Percentiles rank a stretch among this genome's conserved stretches.
Conservation (phyloP, 2,113 vertebrate species). For the Epinephelus lanceolatus region DNA sequence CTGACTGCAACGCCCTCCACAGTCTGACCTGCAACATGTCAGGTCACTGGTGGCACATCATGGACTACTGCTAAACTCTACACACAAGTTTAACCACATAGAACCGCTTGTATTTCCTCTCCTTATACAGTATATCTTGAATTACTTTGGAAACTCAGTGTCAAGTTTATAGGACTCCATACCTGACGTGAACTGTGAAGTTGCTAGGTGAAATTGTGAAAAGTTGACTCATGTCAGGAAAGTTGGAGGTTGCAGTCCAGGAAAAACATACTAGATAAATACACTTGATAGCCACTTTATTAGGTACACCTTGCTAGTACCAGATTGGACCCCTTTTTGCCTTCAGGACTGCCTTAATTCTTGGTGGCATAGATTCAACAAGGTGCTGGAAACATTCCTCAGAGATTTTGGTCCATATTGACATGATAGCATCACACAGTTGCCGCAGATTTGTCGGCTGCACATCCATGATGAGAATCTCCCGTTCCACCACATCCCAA, state of each 20-base stretch:
- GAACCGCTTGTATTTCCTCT: background rate
- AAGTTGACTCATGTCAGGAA: background rate
- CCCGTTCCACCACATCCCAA: too few species aligned
- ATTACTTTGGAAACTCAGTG: background rate
- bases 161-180: background rate
- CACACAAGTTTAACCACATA: background rate
- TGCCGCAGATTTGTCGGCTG: too few species aligned
- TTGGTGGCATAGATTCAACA: too few species aligned
- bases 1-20: constrained; percentile 64
- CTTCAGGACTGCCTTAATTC: too few species aligned
- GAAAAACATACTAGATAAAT: too few species aligned
- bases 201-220: background rate
- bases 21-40: constrained; percentile 15
- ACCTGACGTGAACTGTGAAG: background rate
- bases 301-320: too few species aligned
- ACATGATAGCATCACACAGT: too few species aligned
- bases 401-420: too few species aligned
- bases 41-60: background rate
- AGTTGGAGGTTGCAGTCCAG: background rate
- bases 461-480: too few species aligned
- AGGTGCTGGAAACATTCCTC: too few species aligned
- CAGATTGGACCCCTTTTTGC: too few species aligned
- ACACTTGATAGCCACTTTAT: too few species aligned
- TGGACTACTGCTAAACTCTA: background rate
- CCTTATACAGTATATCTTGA: background rate